Percentiles rank a stretch among this genome's conserved stretches.
phyloP scores from a whole-genome alignment of 2,113 vertebrate genomes.

The Aldabrachelys gigantea region DNA sequence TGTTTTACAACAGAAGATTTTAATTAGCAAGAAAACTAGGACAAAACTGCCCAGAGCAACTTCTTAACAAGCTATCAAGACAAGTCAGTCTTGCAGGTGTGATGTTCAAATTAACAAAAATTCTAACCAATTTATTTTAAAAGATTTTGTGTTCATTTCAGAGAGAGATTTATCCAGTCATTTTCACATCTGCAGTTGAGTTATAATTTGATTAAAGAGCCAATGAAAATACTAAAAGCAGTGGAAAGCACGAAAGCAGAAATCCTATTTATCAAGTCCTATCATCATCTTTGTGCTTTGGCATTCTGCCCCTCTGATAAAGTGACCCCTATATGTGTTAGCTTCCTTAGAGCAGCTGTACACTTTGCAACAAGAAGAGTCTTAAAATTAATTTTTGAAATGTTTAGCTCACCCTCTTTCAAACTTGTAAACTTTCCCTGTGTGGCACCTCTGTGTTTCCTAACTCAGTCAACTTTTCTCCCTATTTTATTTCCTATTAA shows the following conservation, averaged over 20 bases:
- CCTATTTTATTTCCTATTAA: neutral
- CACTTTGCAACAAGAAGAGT: neutral
- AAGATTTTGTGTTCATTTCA: neutral
- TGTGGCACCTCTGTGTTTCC: neutral
- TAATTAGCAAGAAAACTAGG: neutral
- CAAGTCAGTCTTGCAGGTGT: neutral
- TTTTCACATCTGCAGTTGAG: neutral
- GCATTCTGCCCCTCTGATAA: neutral
- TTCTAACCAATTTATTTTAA: neutral
- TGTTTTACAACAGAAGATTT: neutral
- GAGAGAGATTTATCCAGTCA: neutral
- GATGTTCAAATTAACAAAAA: neutral
- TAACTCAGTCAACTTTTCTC: neutral
- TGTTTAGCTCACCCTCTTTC: neutral
- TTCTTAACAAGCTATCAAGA: neutral
- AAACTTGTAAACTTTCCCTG: neutral
- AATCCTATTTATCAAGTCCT: neutral
- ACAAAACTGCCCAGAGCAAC: neutral
- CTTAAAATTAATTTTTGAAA: neutral
- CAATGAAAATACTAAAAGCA: neutral
- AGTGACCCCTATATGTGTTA: neutral
- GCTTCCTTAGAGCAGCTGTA: neutral
- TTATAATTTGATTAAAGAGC: conserved; percentile 19
- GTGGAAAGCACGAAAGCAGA: neutral
- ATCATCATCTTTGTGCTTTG: neutral